These are phyloP conservation scores for Limenitis camilla DNA, from an alignment of 2,888 invertebrate genomes.

Conservation along the genomic window DNA sequence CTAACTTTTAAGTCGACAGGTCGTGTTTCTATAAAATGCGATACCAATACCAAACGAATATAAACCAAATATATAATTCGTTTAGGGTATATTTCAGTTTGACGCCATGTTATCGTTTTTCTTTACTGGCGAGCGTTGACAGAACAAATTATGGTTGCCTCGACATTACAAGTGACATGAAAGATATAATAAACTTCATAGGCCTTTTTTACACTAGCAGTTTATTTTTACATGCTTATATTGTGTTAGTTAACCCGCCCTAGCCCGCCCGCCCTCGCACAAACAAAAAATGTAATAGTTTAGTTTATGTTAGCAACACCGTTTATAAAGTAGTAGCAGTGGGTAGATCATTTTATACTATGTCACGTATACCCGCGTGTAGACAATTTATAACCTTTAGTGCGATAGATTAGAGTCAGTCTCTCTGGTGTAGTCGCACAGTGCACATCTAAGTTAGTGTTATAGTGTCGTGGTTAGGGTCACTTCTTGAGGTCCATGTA, in stretches of 20 bases:
- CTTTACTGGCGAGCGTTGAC: constrained; percentile 19
- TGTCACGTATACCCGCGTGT: too few relatives aligned
- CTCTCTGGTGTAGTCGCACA: too few relatives aligned
- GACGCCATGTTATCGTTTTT: constrained; percentile 8
- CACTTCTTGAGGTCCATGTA: too few relatives aligned
- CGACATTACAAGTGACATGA: constrained; percentile 16
- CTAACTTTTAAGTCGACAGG: constrained; percentile 12
- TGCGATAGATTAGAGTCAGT: too few relatives aligned
- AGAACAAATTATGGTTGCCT: constrained; percentile 21
- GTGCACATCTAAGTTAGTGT: too few relatives aligned
- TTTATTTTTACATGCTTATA: neutral
- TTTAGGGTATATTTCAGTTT: constrained; percentile 1
- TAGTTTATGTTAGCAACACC: constrained; percentile 1
- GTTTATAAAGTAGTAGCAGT: too few relatives aligned
- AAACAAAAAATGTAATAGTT: too few relatives aligned
- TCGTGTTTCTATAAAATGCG: constrained; percentile 1
- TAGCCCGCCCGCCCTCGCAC: too few relatives aligned
- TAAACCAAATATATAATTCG: neutral
- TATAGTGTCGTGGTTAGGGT: too few relatives aligned
- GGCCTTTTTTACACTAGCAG: neutral
- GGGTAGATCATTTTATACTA: too few relatives aligned
- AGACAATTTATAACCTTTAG: too few relatives aligned
- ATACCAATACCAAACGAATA: neutral
- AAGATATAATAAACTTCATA: constrained; percentile 19
- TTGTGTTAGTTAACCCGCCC: too few relatives aligned